These are phyloP conservation scores for Spinibarbus caldwelli DNA, from an alignment of 2,797 vertebrate species.

Conservation along the genomic window DNA sequence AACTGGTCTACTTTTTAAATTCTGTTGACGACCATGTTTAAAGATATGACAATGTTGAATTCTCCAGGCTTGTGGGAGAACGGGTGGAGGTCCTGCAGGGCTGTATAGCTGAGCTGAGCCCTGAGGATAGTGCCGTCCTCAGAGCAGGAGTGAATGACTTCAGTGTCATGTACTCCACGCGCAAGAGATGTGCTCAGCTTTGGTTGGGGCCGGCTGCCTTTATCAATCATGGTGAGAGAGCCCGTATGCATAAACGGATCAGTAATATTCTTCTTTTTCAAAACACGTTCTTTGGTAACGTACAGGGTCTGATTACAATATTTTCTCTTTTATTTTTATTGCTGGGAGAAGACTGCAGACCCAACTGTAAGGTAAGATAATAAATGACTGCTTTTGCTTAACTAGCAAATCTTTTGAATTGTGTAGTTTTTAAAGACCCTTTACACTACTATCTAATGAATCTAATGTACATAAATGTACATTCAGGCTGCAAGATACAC, in stretches of 20 bases:
- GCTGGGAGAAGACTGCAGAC: conserved; percentile 85
- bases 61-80: conserved; percentile 86
- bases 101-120: conserved; percentile 89
- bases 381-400: background rate
- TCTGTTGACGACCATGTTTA: background rate
- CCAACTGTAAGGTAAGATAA: conserved; percentile 89
- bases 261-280: background rate
- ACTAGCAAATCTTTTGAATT: background rate
- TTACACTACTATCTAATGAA: background rate
- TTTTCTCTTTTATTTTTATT: conserved; percentile 30
- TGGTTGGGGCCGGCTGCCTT: conserved; percentile 94
- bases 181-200: conserved; percentile 90
- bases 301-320: background rate
- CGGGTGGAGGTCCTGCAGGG: conserved; percentile 90
- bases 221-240: conserved; percentile 90
- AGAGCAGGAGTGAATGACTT: conserved; percentile 91
- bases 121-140: conserved; percentile 84
- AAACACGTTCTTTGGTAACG: background rate
- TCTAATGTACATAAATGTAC: no score
- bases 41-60: background rate
- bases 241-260: background rate
- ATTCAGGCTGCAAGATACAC: no score
- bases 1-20: background rate
- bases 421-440: background rate
- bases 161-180: conserved; percentile 95